These are phyloP conservation scores for Vanacampus margaritifer DNA, from an alignment of 2,113 vertebrate genomes.

Conservation along the genomic window DNA sequence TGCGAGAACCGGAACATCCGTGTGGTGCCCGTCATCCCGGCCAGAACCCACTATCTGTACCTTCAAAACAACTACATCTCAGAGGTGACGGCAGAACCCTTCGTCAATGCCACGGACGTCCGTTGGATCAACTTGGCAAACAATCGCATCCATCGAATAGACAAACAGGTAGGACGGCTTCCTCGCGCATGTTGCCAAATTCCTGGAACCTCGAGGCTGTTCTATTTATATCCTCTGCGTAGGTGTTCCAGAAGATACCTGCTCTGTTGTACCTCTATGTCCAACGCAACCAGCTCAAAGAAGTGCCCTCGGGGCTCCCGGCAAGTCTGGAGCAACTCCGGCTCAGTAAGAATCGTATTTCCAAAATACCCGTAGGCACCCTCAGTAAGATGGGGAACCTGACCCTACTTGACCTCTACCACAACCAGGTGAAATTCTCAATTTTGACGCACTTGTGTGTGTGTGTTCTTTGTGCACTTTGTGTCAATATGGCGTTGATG, in stretches of 20 bases:
- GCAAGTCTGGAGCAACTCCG: slow-evolving; percentile 86
- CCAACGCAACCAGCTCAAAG: slow-evolving; percentile 87
- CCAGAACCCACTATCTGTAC: slow-evolving; percentile 88
- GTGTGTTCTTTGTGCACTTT: background rate
- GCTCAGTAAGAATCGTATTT: slow-evolving; percentile 87
- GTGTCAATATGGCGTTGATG: background rate
- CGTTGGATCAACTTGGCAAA: slow-evolving; percentile 94
- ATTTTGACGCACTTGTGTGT: background rate
- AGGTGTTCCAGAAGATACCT: slow-evolving; percentile 84
- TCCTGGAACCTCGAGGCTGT: background rate
- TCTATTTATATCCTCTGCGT: background rate
- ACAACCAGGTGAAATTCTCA: slow-evolving; percentile 78
- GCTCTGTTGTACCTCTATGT: slow-evolving; percentile 86
- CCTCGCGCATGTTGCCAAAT: background rate
- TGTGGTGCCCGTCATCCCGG: slow-evolving; percentile 82
- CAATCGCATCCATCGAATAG: slow-evolving; percentile 86
- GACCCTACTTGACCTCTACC: slow-evolving; percentile 88
- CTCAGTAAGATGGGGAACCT: slow-evolving; percentile 88
- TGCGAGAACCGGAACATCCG: slow-evolving; percentile 96
- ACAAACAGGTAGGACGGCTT: slow-evolving; percentile 68
- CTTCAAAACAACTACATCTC: slow-evolving; percentile 97
- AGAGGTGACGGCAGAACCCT: slow-evolving; percentile 83
- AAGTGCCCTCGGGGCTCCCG: slow-evolving; percentile 85
- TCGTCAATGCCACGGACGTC: slow-evolving; percentile 83
- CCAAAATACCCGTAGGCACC: slow-evolving; percentile 81